phyloP scores from a whole-genome alignment of 2,113 vertebrate species.

The Bombycilla garrulus region DNA sequence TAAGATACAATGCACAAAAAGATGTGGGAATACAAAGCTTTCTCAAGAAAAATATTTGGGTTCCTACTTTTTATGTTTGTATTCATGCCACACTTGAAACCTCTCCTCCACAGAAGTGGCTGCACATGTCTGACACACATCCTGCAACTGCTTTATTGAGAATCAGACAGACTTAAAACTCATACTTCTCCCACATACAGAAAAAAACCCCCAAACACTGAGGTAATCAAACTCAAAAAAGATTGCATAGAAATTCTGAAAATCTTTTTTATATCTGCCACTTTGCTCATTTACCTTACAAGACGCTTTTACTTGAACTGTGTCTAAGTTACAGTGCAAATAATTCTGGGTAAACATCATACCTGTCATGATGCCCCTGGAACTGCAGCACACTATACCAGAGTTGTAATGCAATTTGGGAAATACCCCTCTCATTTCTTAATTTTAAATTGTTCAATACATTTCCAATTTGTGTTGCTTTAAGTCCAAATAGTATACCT shows the following conservation, averaged over 20 bases:
- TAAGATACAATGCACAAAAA: neutral
- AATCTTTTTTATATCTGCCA: neutral
- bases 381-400: neutral
- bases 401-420: neutral
- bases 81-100: neutral
- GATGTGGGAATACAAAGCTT: neutral
- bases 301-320: neutral
- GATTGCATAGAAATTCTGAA: neutral
- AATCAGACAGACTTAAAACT: neutral
- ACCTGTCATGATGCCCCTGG: neutral
- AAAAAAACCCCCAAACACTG: neutral
- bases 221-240: neutral
- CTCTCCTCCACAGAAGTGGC: rapidly evolving
- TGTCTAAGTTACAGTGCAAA: neutral
- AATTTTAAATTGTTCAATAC: neutral
- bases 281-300: neutral
- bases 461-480: neutral
- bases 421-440: neutral
- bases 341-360: neutral
- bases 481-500: neutral
- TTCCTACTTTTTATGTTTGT: neutral
- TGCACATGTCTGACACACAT: neutral
- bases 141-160: neutral
- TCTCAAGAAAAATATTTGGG: neutral
- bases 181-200: neutral